phyloP scores from a whole-genome alignment of 2,113 vertebrate species.

The Speoplatyrhinus poulsoni region DNA sequence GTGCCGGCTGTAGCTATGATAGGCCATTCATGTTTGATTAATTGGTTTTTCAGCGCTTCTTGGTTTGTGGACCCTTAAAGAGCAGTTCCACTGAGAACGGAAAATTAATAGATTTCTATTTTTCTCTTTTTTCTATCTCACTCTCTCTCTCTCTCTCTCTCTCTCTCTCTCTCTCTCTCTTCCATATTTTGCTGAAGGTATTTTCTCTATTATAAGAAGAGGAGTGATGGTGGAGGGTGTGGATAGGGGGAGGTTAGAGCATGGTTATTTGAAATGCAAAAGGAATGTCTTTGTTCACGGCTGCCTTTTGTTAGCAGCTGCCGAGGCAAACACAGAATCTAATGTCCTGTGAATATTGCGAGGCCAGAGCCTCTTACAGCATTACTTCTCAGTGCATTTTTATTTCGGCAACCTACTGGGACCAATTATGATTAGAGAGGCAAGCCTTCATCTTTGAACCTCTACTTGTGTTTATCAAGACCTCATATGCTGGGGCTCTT shows the following conservation, averaged over 20 bases:
- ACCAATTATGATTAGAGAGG: constrained; percentile 76
- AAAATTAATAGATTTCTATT: constrained; percentile 78
- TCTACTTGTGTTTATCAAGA: constrained; percentile 71
- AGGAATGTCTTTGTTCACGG: constrained; percentile 72
- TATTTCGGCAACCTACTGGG: constrained; percentile 66
- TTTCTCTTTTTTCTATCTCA: constrained; percentile 38
- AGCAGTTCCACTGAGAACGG: constrained; percentile 77
- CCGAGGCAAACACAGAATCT: constrained; percentile 63
- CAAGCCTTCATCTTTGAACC: constrained; percentile 69
- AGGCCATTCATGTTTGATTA: constrained; percentile 85
- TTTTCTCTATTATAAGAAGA: constrained; percentile 71
- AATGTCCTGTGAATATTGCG: constrained; percentile 72
- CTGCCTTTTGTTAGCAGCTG: constrained; percentile 70
- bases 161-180: constrained; percentile 11
- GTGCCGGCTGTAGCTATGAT: constrained; percentile 77
- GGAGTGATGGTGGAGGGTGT: constrained; percentile 70
- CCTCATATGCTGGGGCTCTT: constrained; percentile 57
- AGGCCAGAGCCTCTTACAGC: constrained; percentile 49
- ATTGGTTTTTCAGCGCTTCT: constrained; percentile 82
- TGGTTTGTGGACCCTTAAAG: constrained; percentile 79
- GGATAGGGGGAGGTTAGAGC: constrained; percentile 55
- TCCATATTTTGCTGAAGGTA: constrained; percentile 53
- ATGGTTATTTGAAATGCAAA: constrained; percentile 75
- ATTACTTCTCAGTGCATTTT: constrained; percentile 68
- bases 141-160: neutral